phyloP scores from a whole-genome alignment of 2,888 invertebrate genomes.

The Platycheirus albimanus region DNA sequence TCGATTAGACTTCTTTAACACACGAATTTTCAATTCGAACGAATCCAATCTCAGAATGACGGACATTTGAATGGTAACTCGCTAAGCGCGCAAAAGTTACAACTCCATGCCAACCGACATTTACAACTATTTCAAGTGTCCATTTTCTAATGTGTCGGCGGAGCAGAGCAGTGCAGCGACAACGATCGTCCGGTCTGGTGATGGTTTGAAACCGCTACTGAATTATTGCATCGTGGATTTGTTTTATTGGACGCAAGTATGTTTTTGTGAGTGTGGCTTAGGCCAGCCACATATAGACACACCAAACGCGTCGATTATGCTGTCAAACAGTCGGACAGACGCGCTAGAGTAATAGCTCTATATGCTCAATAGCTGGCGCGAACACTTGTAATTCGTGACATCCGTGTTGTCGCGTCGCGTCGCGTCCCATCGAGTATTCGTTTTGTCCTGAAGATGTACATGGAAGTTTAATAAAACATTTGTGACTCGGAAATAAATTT shows the following conservation, averaged over 20 bases:
- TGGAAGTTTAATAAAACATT: conserved; percentile 35
- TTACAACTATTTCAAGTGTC: conserved; percentile 64
- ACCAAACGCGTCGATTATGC: conserved; percentile 39
- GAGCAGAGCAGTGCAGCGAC: background rate
- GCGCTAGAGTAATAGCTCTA: conserved; percentile 62
- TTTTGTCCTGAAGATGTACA: conserved; percentile 9
- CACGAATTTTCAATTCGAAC: conserved; percentile 31
- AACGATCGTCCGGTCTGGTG: background rate
- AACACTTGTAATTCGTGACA: conserved; percentile 38
- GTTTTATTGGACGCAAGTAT: conserved; percentile 55
- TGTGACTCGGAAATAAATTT: conserved; percentile 55
- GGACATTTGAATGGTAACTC: conserved; percentile 66
- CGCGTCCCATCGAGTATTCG: too few species aligned
- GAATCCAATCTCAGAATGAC: conserved; percentile 27
- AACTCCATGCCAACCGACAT: conserved; percentile 62
- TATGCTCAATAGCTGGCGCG: conserved; percentile 22
- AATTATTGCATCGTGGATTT: conserved; percentile 65
- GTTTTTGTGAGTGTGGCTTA: background rate
- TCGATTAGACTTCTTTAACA: conserved; percentile 6
- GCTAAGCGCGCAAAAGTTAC: conserved; percentile 54
- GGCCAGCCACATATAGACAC: background rate
- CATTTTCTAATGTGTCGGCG: conserved; percentile 57
- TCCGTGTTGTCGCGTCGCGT: conserved; percentile 2
- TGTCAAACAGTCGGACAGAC: conserved; percentile 31
- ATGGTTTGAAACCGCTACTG: conserved; percentile 56